Conservation (phyloP, 2,888 invertebrate genomes). For the Cremastinae sp. region DNA sequence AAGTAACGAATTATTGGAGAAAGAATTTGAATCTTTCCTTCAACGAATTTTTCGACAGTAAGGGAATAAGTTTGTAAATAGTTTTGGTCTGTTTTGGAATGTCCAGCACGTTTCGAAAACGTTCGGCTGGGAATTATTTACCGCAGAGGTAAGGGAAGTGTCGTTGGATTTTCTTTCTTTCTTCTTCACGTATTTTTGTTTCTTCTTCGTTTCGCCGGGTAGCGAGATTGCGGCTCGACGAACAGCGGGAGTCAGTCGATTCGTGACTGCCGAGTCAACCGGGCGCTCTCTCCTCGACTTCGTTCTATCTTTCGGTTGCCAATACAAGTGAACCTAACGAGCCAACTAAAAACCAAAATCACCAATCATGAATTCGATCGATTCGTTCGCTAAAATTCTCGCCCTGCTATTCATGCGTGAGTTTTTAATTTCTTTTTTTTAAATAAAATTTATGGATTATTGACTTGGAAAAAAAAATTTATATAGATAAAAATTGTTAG, state of each 20-base stretch:
- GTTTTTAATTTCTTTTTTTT: slow-evolving; percentile 45
- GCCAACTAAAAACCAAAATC: slow-evolving; percentile 27
- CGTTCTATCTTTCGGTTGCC: background rate
- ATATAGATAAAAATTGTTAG: background rate
- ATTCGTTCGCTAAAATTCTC: slow-evolving; percentile 51
- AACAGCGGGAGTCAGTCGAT: slow-evolving; percentile 73
- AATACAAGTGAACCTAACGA: slow-evolving; percentile 18
- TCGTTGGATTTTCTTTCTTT: slow-evolving; percentile 62
- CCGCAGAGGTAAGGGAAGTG: slow-evolving; percentile 58
- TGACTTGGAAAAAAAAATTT: slow-evolving; percentile 2
- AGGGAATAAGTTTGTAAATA: slow-evolving; percentile 4
- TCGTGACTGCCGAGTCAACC: slow-evolving; percentile 76
- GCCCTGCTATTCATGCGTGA: slow-evolving; percentile 66
- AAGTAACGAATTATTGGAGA: too few relatives aligned
- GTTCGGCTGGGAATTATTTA: slow-evolving; percentile 50
- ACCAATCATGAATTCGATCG: slow-evolving; percentile 62
- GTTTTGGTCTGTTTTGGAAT: slow-evolving; percentile 15
- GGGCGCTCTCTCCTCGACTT: slow-evolving; percentile 64
- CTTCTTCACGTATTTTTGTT: too few relatives aligned
- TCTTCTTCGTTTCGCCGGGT: slow-evolving; percentile 58
- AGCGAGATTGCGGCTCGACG: slow-evolving; percentile 63
- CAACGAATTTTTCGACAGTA: too few relatives aligned
- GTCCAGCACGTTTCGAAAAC: slow-evolving; percentile 29
- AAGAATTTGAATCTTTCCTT: too few relatives aligned
- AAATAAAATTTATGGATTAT: slow-evolving; percentile 3